Evolutionary conservation across 2,113 vertebrate genomes (phyloP), one percentile per base, ranked within the genome.

Genomic region (Pomatorhinus ruficollis): DNA sequence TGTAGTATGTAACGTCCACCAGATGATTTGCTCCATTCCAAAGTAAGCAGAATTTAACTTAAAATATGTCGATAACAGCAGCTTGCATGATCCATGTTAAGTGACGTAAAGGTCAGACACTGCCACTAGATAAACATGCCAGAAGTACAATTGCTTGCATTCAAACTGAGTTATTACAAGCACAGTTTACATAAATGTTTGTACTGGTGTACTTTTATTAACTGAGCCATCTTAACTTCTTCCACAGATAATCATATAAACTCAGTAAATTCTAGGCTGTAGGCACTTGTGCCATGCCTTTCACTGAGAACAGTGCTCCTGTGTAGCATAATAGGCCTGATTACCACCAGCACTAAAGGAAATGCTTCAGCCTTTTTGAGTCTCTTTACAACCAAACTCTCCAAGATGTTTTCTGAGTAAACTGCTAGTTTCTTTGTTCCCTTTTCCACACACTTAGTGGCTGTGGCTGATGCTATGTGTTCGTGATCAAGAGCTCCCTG

Each of bases 171-270:
- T 40, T 71, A 90, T 83, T 90, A 40, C 82, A 77, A 66, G 35
- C 39, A 77, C 21, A 39, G 22, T 83, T 90, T 81, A 39, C 44
- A 24, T 80, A 90, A 95, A 82, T 93, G 87, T 84, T 84, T 94
- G 53, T 40, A 68, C 20, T 79, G 37, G 18, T 21, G 28, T 72
- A 72, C 49, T 87, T 89, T 52, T 4, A 37, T 37, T 40, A 85
- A 72, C 31, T 28, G 63, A 90, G 9, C 33, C 5, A 61, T 72
- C 53, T 87, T 75, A 75, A 78, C 35, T 71, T 56, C 70, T 85
- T 47, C 88, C 22, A 21, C 12, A n/a, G 80, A n/a, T 65, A 76
- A 80, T 69, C 4, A 11, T 12, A 71, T 2, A 75, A 60, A 60
- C 35, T 37, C 9, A 1, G 40, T 60, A 66, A 89, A 83, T 20